Percentiles rank a stretch among this genome's conserved stretches.
Conservation (phyloP, 2,888 invertebrate species). For the Rhaphigaster nebulosa region DNA sequence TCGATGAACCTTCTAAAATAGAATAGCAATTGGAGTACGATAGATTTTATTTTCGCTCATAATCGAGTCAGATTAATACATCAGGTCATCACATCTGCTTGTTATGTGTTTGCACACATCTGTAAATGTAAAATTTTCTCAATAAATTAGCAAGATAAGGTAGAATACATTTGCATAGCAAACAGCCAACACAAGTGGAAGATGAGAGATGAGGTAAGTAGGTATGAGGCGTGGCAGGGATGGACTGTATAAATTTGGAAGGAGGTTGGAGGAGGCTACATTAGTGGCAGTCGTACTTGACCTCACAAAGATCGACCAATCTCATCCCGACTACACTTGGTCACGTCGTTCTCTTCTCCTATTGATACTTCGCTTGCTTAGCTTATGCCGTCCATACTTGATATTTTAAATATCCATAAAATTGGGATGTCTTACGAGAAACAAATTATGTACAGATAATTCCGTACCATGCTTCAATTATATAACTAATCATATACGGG, state of each 20-base stretch:
- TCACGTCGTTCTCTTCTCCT: neutral
- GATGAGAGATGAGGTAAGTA: neutral
- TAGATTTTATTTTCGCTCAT: no score
- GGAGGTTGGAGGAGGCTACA: neutral
- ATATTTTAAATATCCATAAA: neutral
- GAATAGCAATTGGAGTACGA: no score
- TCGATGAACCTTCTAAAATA: no score
- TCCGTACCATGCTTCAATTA: no score
- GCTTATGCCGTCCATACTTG: neutral
- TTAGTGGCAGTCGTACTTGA: constrained; percentile 13
- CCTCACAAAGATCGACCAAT: neutral
- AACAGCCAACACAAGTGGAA: neutral
- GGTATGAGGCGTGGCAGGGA: neutral
- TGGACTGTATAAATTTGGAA: neutral
- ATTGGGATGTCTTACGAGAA: neutral
- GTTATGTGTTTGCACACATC: no score
- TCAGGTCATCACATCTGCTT: no score
- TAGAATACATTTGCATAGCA: neutral
- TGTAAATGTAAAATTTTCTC: neutral
- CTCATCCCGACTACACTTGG: neutral
- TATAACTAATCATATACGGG: no score
- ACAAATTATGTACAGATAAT: no score
- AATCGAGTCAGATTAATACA: no score
- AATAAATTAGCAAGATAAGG: neutral
- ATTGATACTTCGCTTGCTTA: neutral